Evolutionary conservation across 1,140 invertebrate species (phyloP), one percentile per base, ranked within the genome.

Genomic region (Magallana angulata): DNA sequence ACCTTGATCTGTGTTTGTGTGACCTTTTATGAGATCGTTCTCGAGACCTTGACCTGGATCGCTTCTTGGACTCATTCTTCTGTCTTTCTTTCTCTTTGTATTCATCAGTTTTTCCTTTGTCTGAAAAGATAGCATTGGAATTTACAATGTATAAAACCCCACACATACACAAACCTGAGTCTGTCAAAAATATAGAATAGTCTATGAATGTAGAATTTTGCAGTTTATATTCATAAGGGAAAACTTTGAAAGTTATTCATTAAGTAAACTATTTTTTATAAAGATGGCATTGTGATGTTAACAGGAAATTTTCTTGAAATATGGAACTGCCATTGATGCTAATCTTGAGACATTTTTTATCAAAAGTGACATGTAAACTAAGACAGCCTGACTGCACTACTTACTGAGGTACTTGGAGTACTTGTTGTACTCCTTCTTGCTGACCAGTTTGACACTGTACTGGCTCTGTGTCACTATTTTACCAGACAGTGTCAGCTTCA

Each of bases 371-470:
- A 48, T 48, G 36, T 48, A 48, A 1, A 48, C 36, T 48, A 4
- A 4, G 36, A 48, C 36, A 48, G 36, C 2, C 2, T 48, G 36
- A 48, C 36, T 4, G 36, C 5, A 48, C 36, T 56, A 92, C 92
- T 93, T 90, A 93, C 91, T 94, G 16, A 94, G 86, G 90, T 94
- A 94, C 96, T 97, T 98, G 1, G 97, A 96, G 92, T 97, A 97
- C 93, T 97, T 97, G 11, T 96, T 95, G 95, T 96, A 99, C 91
- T 98, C 98, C 24, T 96, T 95, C 91, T 97, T 96, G 0, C 96
- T 96, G 3, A 98, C 97, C 0, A 97, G 95, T 91, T 96, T 95
- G 87, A 98, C 95, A 93, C 96, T 96, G 90, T 96, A 97, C 94
- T 98, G 97, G 93, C 96, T 97, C 12, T 98, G 94, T 57, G 96